phyloP scores from a whole-genome alignment of 2,113 vertebrate genomes.

The Microcebus lehilahytsara region DNA sequence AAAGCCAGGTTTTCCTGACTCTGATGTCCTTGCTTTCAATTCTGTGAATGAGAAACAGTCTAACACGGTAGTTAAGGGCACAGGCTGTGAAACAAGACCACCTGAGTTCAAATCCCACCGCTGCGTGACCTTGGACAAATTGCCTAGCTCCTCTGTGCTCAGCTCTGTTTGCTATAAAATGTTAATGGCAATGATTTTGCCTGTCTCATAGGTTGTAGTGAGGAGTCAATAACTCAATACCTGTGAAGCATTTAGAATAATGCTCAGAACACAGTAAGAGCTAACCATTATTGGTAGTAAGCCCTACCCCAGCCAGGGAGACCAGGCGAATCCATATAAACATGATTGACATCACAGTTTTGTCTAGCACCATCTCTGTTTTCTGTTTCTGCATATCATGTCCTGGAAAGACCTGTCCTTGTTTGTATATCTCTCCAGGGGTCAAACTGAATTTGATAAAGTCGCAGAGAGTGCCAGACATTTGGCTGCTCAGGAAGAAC shows the following conservation, averaged over 20 bases:
- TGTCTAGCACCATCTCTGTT: neutral
- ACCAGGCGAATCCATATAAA: rapidly evolving
- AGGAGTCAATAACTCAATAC: neutral
- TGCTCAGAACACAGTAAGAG: neutral
- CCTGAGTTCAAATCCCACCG: neutral
- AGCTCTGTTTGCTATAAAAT: neutral
- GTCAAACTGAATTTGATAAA: neutral
- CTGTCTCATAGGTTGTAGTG: neutral
- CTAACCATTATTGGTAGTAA: neutral
- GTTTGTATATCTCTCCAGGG: neutral
- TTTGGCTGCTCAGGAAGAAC: neutral
- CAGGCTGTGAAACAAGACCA: neutral
- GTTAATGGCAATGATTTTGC: neutral
- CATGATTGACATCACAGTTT: neutral
- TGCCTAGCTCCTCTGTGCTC: neutral
- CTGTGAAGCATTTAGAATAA: neutral
- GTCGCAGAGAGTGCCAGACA: neutral
- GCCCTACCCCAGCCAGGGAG: neutral
- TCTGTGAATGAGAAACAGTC: neutral
- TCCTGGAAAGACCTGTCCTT: neutral
- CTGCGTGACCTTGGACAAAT: neutral
- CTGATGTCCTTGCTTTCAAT: neutral
- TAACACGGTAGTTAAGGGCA: neutral
- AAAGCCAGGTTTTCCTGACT: neutral
- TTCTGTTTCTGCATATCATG: neutral